Evolutionary conservation across 2,797 vertebrate genomes (phyloP).

Genomic region (Melanotaenia trifasciata): DNA sequence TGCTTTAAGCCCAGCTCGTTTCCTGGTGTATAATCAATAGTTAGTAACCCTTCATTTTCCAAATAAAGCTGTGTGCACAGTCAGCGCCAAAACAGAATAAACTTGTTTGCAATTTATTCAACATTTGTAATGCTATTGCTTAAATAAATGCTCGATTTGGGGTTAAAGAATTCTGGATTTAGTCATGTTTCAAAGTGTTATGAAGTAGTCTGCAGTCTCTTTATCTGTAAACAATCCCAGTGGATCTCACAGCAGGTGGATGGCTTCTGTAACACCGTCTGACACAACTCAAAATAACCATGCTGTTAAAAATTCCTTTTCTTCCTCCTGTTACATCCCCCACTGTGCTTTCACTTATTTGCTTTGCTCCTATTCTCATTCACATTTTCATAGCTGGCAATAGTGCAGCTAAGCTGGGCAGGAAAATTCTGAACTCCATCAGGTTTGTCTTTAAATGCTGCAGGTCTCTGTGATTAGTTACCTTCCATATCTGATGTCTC

Average conservation of each 20-base stretch:
- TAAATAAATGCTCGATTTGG: background rate
- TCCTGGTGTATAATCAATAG: too few relatives aligned
- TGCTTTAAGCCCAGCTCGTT: too few relatives aligned
- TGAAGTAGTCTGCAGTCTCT: background rate
- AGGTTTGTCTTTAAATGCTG: background rate
- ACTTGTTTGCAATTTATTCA: too few relatives aligned
- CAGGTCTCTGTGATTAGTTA: conserved; percentile 16
- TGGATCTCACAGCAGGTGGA: background rate
- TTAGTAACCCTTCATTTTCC: too few relatives aligned
- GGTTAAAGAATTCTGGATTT: background rate
- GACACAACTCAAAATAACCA: background rate
- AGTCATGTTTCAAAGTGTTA: background rate
- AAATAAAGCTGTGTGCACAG: too few relatives aligned
- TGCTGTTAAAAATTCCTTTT: background rate
- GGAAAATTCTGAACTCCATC: background rate
- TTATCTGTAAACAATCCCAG: background rate
- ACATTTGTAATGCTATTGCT: conserved; percentile 7
- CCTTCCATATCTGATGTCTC: conserved; percentile 12
- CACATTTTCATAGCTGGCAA: conserved; percentile 6
- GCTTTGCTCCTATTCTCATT: conserved; percentile 1
- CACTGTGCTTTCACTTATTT: background rate
- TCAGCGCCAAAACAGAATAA: too few relatives aligned
- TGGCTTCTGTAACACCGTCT: background rate
- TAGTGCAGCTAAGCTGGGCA: background rate
- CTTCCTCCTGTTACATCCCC: background rate